phyloP scores from a whole-genome alignment of 2,888 invertebrate species.

The Caenorhabditis auriculariae region DNA sequence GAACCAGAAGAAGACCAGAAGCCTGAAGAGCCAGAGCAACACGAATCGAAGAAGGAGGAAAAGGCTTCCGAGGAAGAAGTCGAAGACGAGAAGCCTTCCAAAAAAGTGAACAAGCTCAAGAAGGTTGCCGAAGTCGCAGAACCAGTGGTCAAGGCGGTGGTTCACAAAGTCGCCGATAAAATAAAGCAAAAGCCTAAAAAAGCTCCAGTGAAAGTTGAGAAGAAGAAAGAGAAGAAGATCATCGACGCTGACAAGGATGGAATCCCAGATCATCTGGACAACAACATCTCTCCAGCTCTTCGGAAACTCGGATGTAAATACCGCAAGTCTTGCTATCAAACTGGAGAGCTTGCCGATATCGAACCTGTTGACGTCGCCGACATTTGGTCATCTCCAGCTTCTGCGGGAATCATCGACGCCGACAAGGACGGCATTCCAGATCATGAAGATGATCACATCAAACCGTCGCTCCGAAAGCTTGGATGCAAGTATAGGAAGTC shows the following conservation, averaged over 20 bases:
- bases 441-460: constrained; percentile 21
- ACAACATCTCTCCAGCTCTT: no score
- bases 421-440: constrained; percentile 32
- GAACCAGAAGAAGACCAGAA: constrained; percentile 9
- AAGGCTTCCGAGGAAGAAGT: constrained; percentile 5
- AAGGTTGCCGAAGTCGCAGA: constrained; percentile 2
- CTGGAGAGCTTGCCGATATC: constrained; percentile 38
- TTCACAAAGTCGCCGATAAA: constrained; percentile 33
- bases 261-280: constrained; percentile 34
- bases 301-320: constrained; percentile 51
- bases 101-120: constrained; percentile 1
- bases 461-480: constrained; percentile 38
- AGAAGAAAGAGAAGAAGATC: not conserved
- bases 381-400: constrained; percentile 21
- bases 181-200: constrained; percentile 58
- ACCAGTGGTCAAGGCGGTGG: constrained; percentile 6
- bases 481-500: constrained; percentile 54
- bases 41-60: not conserved
- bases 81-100: constrained; percentile 6
- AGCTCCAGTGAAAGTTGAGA: not conserved
- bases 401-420: constrained; percentile 15
- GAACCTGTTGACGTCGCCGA: constrained; percentile 20
- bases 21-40: not conserved
- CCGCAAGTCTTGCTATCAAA: constrained; percentile 57
- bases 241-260: constrained; percentile 24